Conservation (phyloP, 92 coral and sea anemone genomes). For the Hydrozoanthus gracilis region DNA sequence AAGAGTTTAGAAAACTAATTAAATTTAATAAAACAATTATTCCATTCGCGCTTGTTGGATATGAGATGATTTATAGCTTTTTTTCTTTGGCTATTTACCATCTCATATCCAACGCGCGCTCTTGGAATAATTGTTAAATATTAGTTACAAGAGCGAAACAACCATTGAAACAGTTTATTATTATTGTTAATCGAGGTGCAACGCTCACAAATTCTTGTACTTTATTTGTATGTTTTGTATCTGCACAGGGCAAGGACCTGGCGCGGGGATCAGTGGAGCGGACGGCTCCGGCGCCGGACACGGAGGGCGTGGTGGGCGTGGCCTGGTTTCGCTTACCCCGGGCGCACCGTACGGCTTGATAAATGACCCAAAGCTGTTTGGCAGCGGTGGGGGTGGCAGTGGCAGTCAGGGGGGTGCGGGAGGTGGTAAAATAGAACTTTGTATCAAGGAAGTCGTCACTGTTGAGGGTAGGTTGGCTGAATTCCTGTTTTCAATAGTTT, state of each 20-base stretch:
- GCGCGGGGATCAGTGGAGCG: conserved; percentile 65
- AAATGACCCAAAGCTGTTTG: conserved; percentile 57
- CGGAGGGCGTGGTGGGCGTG: conserved; percentile 79
- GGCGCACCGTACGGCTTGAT: conserved; percentile 69
- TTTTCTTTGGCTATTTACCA: too few relatives aligned
- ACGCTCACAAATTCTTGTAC: neutral
- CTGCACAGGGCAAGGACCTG: conserved; percentile 55
- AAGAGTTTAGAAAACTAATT: too few relatives aligned
- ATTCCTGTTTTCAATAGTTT: too few relatives aligned
- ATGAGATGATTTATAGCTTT: too few relatives aligned
- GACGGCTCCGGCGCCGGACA: conserved; percentile 75
- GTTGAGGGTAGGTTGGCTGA: conserved; percentile 62
- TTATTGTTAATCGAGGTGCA: too few relatives aligned
- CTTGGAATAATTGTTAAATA: too few relatives aligned
- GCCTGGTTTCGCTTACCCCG: conserved; percentile 50
- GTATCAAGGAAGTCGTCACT: conserved; percentile 48
- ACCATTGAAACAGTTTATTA: too few relatives aligned
- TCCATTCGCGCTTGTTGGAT: too few relatives aligned
- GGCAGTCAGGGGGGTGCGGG: conserved; percentile 71
- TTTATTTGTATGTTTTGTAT: neutral
- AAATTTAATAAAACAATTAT: too few relatives aligned
- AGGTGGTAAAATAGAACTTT: conserved; percentile 69
- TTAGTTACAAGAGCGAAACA: too few relatives aligned
- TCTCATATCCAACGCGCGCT: too few relatives aligned
- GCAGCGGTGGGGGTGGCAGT: conserved; percentile 80